Percentiles rank a stretch among this genome's conserved stretches.
Conservation (phyloP, 2,113 vertebrate genomes). For the Noctilio leporinus region DNA sequence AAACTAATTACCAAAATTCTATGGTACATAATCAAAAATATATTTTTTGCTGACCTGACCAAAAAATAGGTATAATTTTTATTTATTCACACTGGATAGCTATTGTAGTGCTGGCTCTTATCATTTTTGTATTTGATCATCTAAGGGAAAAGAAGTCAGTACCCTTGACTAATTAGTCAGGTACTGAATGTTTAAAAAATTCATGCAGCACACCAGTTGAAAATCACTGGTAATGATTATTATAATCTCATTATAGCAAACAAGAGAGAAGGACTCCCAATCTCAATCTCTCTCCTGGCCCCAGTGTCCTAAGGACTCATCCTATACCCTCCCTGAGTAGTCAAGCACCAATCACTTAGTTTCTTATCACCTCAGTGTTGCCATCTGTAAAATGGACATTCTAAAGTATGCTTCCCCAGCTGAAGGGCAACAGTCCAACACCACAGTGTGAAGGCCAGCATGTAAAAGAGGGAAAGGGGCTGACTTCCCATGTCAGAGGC, state of each 20-base stretch:
- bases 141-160: no score
- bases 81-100: no score
- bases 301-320: neutral
- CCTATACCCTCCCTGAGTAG: accelerated
- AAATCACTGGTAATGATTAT: neutral
- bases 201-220: no score
- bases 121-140: no score
- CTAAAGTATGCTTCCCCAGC: no score
- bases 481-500: neutral
- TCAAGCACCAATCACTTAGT: accelerated
- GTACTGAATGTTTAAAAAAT: no score
- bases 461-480: accelerated
- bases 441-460: neutral
- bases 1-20: no score
- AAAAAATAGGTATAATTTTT: no score
- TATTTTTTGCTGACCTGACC: no score
- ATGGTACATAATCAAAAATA: no score
- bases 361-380: neutral
- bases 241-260: neutral
- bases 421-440: neutral
- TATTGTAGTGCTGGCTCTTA: no score
- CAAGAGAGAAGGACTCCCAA: neutral
- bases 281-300: neutral
- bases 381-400: neutral
- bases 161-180: no score